These are phyloP conservation scores for Magallana ariakensis DNA, from an alignment of 1,140 invertebrate species.

Conservation along the genomic window DNA sequence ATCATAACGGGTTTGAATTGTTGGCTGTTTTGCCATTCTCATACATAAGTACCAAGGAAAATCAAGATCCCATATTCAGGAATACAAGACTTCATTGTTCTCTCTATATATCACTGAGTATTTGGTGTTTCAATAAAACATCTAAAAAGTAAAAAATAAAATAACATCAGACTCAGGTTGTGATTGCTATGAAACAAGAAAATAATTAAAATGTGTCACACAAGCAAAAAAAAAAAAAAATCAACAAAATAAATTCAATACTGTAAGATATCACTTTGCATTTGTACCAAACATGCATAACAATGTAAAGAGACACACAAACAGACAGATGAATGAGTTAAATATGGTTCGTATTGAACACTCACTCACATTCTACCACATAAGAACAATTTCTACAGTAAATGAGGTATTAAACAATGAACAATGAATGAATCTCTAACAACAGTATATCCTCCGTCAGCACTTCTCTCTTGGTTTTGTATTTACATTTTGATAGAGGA, in stretches of 20 bases:
- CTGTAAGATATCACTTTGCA: conserved; percentile 9
- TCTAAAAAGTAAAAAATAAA: background rate
- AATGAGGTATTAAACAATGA: background rate
- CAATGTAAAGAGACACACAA: background rate
- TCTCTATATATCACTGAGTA: background rate
- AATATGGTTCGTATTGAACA: background rate
- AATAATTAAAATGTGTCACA: conserved; percentile 19
- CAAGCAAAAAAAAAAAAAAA: background rate
- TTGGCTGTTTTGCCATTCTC: too few species aligned
- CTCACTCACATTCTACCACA: conserved; percentile 11
- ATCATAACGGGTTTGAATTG: too few species aligned
- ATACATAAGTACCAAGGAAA: too few species aligned
- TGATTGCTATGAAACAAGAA: background rate
- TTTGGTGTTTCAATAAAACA: background rate
- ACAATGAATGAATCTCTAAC: background rate
- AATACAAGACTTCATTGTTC: too few species aligned
- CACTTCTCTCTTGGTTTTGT: background rate
- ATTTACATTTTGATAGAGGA: background rate
- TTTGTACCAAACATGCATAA: conserved; percentile 8
- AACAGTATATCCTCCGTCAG: background rate
- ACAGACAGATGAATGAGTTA: background rate
- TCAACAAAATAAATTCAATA: conserved; percentile 22
- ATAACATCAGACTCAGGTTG: background rate
- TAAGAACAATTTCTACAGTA: background rate
- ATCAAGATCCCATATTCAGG: too few species aligned